phyloP scores from a whole-genome alignment of 2,888 invertebrate species.

The Petrolisthes manimaculis region DNA sequence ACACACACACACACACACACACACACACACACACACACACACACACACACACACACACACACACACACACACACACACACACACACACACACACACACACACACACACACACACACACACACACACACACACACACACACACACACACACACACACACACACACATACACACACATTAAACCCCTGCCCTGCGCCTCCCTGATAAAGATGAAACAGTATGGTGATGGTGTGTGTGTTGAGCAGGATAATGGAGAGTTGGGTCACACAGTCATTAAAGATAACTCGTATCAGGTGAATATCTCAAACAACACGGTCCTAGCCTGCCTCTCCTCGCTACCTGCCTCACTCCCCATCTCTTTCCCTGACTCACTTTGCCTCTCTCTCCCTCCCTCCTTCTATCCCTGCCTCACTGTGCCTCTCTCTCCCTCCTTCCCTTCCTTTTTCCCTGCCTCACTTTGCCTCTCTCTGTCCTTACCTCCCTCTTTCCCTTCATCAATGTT shows the following conservation, averaged over 20 bases:
- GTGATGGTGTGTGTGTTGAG: not conserved
- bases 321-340: not conserved
- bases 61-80: too few relatives aligned
- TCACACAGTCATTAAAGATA: not conserved
- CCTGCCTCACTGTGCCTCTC: not conserved
- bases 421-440: not conserved
- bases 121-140: too few relatives aligned
- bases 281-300: not conserved
- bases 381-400: not conserved
- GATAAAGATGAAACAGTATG: too few relatives aligned
- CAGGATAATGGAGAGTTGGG: not conserved
- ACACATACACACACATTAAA: not conserved
- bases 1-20: too few relatives aligned
- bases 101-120: too few relatives aligned
- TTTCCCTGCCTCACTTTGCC: conserved; percentile 5
- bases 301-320: not conserved
- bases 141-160: not conserved
- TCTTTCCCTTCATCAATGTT: not conserved
- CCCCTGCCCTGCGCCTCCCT: not conserved
- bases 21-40: too few relatives aligned
- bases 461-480: conserved; percentile 10
- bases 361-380: not conserved
- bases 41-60: too few relatives aligned
- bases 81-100: too few relatives aligned
- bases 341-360: not conserved